A percentile compares a stretch with the other conserved stretches of the same genome.
Evolutionary conservation across 2,113 vertebrate genomes (phyloP).

Genomic region (Tor tambroides): DNA sequence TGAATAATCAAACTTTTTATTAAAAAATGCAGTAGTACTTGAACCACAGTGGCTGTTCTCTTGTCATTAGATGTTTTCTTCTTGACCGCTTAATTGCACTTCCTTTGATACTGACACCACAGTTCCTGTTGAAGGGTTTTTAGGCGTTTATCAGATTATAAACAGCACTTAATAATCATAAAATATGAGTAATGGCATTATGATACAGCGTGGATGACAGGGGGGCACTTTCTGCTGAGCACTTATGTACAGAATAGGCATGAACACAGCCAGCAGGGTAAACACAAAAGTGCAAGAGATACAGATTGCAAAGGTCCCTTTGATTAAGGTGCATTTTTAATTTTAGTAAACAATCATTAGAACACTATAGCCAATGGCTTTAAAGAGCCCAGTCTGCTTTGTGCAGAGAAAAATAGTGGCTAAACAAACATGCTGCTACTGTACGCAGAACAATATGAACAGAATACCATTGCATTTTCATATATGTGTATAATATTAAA

Average conservation of each 20-base stretch:
- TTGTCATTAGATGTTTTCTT: background rate
- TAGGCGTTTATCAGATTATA: conserved; percentile 1
- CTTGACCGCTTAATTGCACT: background rate
- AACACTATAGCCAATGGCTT: conserved; percentile 64
- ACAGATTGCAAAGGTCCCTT: conserved; percentile 69
- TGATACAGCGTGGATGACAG: background rate
- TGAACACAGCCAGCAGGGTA: conserved; percentile 67
- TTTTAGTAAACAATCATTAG: conserved; percentile 72
- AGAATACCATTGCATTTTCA: background rate
- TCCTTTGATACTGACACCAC: background rate
- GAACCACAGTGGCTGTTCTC: background rate
- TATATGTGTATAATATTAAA: too few species aligned
- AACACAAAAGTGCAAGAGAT: conserved; percentile 61
- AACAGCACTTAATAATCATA: background rate
- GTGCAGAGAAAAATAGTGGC: background rate
- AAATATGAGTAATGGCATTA: conserved; percentile 12
- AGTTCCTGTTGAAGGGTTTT: background rate
- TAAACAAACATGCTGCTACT: background rate
- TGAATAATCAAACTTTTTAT: background rate
- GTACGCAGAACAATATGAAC: background rate
- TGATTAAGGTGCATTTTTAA: conserved; percentile 66
- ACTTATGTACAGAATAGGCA: background rate
- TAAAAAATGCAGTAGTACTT: background rate
- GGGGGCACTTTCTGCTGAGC: conserved; percentile 59
- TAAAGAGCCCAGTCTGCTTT: background rate